phyloP scores from a whole-genome alignment of 1,140 invertebrate species.

The Drosophila auraria region DNA sequence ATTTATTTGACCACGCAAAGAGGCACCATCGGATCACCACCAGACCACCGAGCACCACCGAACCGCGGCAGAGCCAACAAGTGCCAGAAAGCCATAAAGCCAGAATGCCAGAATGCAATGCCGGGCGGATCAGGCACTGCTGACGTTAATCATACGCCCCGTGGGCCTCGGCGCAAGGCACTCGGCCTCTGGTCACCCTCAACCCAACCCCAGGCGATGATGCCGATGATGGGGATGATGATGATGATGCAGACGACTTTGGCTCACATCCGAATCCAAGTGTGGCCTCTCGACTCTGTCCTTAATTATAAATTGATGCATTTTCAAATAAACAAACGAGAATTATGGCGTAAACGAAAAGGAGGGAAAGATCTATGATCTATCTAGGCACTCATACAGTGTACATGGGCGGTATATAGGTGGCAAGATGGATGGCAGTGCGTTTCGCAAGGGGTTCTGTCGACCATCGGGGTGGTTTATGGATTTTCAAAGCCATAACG shows the following conservation, averaged over 20 bases:
- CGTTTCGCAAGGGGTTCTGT: conserved; percentile 19
- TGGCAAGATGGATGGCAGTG: conserved; percentile 22
- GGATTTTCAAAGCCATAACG: conserved; percentile 17
- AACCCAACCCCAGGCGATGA: conserved; percentile 27
- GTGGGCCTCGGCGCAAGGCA: conserved; percentile 37
- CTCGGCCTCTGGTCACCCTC: conserved; percentile 28
- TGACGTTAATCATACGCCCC: conserved; percentile 81
- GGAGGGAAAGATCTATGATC: conserved; percentile 38
- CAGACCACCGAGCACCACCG: conserved; percentile 12
- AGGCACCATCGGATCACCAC: conserved; percentile 12
- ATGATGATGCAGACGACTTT: conserved; percentile 69
- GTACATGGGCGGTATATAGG: conserved; percentile 1
- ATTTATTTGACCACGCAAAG: conserved; percentile 69
- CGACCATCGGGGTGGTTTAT: conserved; percentile 20
- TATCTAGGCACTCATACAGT: neutral
- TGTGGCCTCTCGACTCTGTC: conserved; percentile 68
- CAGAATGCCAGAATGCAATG: conserved; percentile 39
- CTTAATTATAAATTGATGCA: conserved; percentile 82
- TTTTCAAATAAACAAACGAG: conserved; percentile 65
- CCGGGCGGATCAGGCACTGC: conserved; percentile 22
- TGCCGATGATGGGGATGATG: conserved; percentile 13
- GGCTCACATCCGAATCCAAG: conserved; percentile 41
- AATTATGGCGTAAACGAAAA: conserved; percentile 34
- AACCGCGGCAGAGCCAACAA: conserved; percentile 63
- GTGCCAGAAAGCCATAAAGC: conserved; percentile 50